Evolutionary conservation across 1,140 invertebrate genomes (phyloP).

Genomic region (Littorina saxatilis): DNA sequence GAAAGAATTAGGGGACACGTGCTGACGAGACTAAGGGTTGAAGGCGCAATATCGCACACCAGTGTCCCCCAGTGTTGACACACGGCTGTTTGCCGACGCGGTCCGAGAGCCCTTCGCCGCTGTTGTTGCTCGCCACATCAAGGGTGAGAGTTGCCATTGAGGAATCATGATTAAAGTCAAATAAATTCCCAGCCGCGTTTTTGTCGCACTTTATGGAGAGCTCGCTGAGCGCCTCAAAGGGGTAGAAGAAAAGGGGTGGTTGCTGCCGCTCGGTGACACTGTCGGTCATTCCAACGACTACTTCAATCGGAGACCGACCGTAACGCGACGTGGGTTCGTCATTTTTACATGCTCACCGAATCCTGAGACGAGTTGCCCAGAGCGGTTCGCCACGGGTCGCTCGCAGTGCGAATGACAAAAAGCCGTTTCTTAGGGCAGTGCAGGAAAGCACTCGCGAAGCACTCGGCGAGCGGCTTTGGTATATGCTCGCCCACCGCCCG

Average conservation of each 20-base stretch:
- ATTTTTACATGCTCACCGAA: too few species aligned
- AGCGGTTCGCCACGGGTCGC: too few species aligned
- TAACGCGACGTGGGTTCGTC: too few species aligned
- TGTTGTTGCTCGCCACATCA: slow-evolving; percentile 18
- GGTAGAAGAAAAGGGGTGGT: not conserved
- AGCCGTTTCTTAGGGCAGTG: too few species aligned
- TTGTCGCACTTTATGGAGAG: slow-evolving; percentile 29
- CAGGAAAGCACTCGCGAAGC: too few species aligned
- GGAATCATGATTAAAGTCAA: slow-evolving; percentile 39
- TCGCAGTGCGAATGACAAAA: too few species aligned
- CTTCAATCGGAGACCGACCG: too few species aligned
- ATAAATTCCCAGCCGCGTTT: slow-evolving; percentile 22
- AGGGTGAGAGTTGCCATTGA: slow-evolving; percentile 36
- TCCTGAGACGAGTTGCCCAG: too few species aligned
- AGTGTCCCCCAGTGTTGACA: slow-evolving; percentile 6
- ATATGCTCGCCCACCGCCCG: too few species aligned
- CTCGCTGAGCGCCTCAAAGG: not conserved
- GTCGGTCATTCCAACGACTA: too few species aligned
- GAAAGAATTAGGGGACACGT: slow-evolving; percentile 5
- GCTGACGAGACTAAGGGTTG: not conserved
- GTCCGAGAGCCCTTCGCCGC: slow-evolving; percentile 3
- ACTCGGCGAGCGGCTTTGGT: too few species aligned
- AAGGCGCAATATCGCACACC: not conserved
- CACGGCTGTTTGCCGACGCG: slow-evolving; percentile 16
- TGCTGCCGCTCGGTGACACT: too few species aligned